phyloP scores from a whole-genome alignment of 2,113 vertebrate genomes.

The Paraplagusia blochii region DNA sequence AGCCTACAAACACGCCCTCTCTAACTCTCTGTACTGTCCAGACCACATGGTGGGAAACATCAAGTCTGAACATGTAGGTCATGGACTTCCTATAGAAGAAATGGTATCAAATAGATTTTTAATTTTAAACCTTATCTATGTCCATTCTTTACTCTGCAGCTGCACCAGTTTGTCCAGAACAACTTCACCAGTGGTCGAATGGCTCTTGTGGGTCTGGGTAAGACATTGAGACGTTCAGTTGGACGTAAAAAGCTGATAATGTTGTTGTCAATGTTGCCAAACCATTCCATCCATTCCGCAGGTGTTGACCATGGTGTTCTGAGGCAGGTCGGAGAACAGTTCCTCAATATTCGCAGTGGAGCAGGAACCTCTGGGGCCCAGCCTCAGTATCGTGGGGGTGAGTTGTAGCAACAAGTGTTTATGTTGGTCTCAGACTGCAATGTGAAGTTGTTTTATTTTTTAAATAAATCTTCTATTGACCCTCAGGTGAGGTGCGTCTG shows the following conservation, averaged over 20 bases:
- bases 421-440: not conserved
- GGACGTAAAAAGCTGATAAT: not conserved
- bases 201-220: conserved; percentile 94
- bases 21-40: conserved; percentile 93
- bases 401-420: conserved; percentile 8
- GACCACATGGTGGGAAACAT: conserved; percentile 86
- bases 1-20: conserved; percentile 87
- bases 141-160: conserved; percentile 43
- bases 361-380: conserved; percentile 77
- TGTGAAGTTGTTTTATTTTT: not conserved
- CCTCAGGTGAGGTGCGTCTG: conserved; percentile 84
- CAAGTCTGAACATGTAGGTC: conserved; percentile 84
- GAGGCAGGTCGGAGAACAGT: conserved; percentile 91
- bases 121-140: not conserved
- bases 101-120: not conserved
- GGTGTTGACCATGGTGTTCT: conserved; percentile 87
- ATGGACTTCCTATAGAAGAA: not conserved
- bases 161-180: conserved; percentile 76
- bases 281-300: conserved; percentile 42
- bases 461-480: not conserved
- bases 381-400: conserved; percentile 87
- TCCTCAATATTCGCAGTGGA: conserved; percentile 92
- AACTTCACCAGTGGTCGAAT: conserved; percentile 89
- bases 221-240: conserved; percentile 9
- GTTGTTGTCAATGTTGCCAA: not conserved